Evolutionary conservation across 2,113 vertebrate species (phyloP), one percentile per base, ranked within the genome.

Genomic region (Macrotus californicus): DNA sequence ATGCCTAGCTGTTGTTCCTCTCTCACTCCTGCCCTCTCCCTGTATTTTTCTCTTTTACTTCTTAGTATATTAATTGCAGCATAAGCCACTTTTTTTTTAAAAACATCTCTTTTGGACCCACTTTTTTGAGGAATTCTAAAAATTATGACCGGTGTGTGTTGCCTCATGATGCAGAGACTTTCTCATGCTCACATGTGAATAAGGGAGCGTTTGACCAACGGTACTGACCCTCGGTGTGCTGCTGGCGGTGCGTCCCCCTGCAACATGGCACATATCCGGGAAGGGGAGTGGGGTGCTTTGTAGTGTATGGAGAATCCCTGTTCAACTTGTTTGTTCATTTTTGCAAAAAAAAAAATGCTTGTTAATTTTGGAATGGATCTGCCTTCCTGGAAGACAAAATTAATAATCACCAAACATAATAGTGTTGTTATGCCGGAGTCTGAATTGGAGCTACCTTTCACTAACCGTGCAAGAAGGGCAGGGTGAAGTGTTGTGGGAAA

Each of bases 41-140:
- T 87, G 5, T 48, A 4, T 90, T 89, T 88, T 73, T 76, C 66
- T 80, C 24, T 73, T 79, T 89, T 76, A 19, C 8, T 80, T 84
- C 43, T 73, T 94, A 85, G 21, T 73, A 14, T 90, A 72, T 80
- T 87, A 87, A 50, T 96, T 73, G 39, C 70, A 34, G 22, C 29
- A 67, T 41, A 95, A 73, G 43, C 48, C 43, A 72, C 29, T 52
- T 95, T 88, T 80, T 91, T n/a, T n/a, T 72, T 59, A 54, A 54
- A 59, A 5, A 89, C 73, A 59, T 93, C 64, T 92, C 81, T 79
- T 85, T 89, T 56, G 50, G 61, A 31, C 29, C 43, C 24, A 59
- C 70, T 89, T 83, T 93, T 83, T 39, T 87, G 69, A 83, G 50
- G 56, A 89, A 93, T 94, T 94, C 0, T 56, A 70, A 88, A 92